Evolutionary conservation across 2,888 invertebrate genomes (phyloP), one percentile per base, ranked within the genome.

Genomic region (Clistopyga incitator): DNA sequence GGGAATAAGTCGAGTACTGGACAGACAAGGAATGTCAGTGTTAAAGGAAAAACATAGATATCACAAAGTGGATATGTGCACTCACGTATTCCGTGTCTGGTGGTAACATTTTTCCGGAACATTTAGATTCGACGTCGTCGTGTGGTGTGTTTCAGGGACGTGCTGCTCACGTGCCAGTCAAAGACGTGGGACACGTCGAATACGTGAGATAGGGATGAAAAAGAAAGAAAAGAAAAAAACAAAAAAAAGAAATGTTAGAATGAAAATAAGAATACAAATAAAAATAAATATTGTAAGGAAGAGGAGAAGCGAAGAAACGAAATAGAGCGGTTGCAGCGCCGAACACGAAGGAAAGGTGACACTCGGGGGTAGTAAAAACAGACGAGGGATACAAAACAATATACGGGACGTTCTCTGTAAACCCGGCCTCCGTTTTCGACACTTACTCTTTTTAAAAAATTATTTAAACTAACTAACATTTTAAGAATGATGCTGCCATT

Each of bases 81-180:
- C 72, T 70, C 78, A 52, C 72, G 77, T 82, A 74, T 61, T 78
- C 59, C 78, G 23, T 42, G 67, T 65, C 72, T 67, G 23, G 64
- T 70, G 47, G 52, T 42, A 76, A 70, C 65, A 76, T 81, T 81
- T 81, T 65, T 81, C 76, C 81, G 64, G 64, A 65, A 76, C 76
- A 65, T 81, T 71, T 38, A 45, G 64, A 76, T 76, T 76, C 64
- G 52, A 64, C 76, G 38, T 76, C 23, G 70, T 61, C 61, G 64
- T 42, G 68, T 38, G 65, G 56, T 67, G 64, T 52, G 42, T 38
- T 34, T 47, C 15, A 75, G 15, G 29, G 59, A 34, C 15, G 54
- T 11, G 78, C 59, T 25, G 47, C 42, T 67, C 59, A 54, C 45
- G 71, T 81, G 15, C 52, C 29, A 64, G 67, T 65, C 67, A 29